Base-by-base conservation (phyloP, 2,888 invertebrate genomes). In the Watsonalla binaria region DNA sequence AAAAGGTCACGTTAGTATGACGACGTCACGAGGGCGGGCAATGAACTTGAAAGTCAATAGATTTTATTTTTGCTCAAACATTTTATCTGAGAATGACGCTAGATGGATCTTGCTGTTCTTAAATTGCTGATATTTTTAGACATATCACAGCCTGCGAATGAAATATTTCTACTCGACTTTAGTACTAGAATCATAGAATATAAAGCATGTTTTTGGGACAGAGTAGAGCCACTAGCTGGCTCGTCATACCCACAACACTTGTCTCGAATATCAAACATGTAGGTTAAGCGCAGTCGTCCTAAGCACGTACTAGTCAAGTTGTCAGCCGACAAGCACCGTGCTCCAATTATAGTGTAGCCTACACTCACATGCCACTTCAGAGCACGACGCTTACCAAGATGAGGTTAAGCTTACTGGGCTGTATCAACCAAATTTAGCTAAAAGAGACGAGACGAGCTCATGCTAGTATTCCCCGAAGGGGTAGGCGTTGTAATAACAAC, bases 291-390 rank as follows among this genome's bases (percentile, higher is more conserved):
- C 11, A 37, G 49, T 49, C 14, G n/a, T 15, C 39, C 49, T 11
- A 37, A 49, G 49, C 49, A 49, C 49, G 49, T 49, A 49, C 48
- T 8, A 42, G 49, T 49, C 49, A 49, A 49, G 39, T 49, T 49
- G 49, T 49, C 49, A 49, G 49, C 37, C n/a, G 34, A 49, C 37
- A 49, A 49, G 49, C 37, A 35, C 48, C 49, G 55, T 57, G 55
- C 60, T 66, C 66, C 67, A 68, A 68, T 68, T 68, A 68, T 62
- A 53, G 59, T 39, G 35, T 54, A 60, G 62, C 63, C 64, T 64
- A 62, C 61, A 56, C 61, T 50, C 39, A 24, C 37, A 13, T 9
- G 49, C 14, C 49, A 37, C n/a, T 49, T 13, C 13, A 14, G 49
- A 49, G 49, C 8, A 8, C n/a, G 6, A 37, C 37, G 49, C 15